Conservation (phyloP, 2,888 invertebrate species). For the Hypena proboscidalis region DNA sequence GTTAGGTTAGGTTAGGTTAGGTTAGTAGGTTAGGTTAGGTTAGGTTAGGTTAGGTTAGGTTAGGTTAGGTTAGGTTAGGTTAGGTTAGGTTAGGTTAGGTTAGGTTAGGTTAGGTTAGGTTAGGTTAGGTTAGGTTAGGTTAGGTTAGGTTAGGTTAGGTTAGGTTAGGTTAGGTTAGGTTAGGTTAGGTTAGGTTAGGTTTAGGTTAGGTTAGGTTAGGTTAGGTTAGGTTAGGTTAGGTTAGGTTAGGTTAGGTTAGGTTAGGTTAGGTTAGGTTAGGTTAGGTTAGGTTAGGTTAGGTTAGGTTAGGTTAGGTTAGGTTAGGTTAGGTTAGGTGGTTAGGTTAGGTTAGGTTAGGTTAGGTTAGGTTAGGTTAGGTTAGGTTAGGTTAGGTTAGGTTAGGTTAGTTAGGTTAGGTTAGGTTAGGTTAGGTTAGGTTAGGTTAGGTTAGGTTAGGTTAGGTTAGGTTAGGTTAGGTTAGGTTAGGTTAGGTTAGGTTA, state of each 20-base stretch:
- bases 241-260: slow-evolving; percentile 18
- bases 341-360: slow-evolving; percentile 15
- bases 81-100: slow-evolving; percentile 32
- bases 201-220: slow-evolving; percentile 24
- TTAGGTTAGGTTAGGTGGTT: slow-evolving; percentile 19
- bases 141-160: slow-evolving; percentile 26
- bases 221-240: slow-evolving; percentile 23
- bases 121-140: slow-evolving; percentile 27
- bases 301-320: slow-evolving; percentile 19
- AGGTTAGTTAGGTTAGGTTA: slow-evolving; percentile 22
- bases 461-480: slow-evolving; percentile 25
- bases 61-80: slow-evolving; percentile 30
- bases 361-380: slow-evolving; percentile 18
- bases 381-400: slow-evolving; percentile 21
- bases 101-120: slow-evolving; percentile 30
- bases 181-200: slow-evolving; percentile 15
- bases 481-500: slow-evolving; percentile 25
- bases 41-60: slow-evolving; percentile 33
- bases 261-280: slow-evolving; percentile 14
- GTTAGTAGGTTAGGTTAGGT: slow-evolving; percentile 28
- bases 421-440: slow-evolving; percentile 22
- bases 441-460: slow-evolving; percentile 23
- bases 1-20: slow-evolving; percentile 25
- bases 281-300: slow-evolving; percentile 19
- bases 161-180: slow-evolving; percentile 21